Conservation (phyloP, 2,797 vertebrate species). For the Sphenodon punctatus region DNA sequence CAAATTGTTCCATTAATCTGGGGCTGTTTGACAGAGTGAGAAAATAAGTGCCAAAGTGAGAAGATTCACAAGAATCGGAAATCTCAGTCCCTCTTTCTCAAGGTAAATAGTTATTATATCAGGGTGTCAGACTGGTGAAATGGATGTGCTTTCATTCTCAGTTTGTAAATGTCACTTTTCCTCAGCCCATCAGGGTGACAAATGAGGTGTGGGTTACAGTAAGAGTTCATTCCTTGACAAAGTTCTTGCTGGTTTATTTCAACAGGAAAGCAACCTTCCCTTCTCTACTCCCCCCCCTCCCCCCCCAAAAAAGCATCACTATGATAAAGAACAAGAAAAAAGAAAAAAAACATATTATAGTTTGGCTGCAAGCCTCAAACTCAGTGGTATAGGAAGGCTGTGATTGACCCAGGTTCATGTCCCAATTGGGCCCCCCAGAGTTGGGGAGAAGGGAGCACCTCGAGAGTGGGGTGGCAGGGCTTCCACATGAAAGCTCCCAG, state of each 20-base stretch:
- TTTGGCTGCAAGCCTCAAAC: no score
- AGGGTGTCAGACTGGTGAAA: conserved; percentile 86
- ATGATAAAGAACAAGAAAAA: conserved; percentile 7
- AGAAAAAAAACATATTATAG: not conserved
- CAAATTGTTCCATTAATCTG: conserved; percentile 95
- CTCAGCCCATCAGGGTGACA: conserved; percentile 95
- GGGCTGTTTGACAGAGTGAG: conserved; percentile 88
- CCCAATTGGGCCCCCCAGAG: no score
- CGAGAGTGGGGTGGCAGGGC: no score
- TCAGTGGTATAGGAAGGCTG: no score
- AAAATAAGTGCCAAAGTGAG: conserved; percentile 87
- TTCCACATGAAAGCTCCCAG: no score
- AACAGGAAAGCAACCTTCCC: conserved; percentile 57
- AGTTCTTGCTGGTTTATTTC: conserved; percentile 82
- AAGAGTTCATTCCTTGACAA: conserved; percentile 86
- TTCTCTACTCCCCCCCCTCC: not conserved
- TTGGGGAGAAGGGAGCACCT: no score
- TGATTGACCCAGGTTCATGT: no score
- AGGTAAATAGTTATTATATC: conserved; percentile 99
- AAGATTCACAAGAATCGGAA: conserved; percentile 88
- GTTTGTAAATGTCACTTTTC: conserved; percentile 98
- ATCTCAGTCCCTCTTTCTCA: conserved; percentile 88
- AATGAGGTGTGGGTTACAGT: conserved; percentile 90
- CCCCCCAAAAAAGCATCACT: not conserved
- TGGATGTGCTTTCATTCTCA: conserved; percentile 89